Conservation (phyloP, 2,888 invertebrate species). For the Ectemnius lituratus region DNA sequence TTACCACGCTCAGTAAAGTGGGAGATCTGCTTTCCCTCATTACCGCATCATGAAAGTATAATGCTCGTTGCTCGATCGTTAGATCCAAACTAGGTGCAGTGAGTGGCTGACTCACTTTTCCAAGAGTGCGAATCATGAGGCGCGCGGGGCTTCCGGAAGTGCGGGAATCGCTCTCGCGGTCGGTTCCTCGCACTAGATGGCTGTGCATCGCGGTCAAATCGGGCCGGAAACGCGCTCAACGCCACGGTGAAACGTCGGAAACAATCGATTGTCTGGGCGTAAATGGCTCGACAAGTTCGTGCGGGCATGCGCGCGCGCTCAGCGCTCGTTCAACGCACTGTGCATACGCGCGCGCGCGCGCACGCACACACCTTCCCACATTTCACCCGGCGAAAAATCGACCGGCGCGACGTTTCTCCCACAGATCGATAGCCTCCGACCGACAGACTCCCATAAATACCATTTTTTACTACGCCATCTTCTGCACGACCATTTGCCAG, state of each 20-base stretch:
- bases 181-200: conserved; percentile 32
- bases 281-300: conserved; percentile 50
- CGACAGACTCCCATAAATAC: background rate
- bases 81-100: conserved; percentile 13
- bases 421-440: background rate
- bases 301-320: conserved; percentile 43
- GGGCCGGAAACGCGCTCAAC: conserved; percentile 57
- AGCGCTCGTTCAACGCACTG: too few species aligned
- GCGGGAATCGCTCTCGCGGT: conserved; percentile 33
- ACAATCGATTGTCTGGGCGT: conserved; percentile 56
- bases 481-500: too few species aligned
- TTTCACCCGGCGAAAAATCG: conserved; percentile 2
- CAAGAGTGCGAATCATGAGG: conserved; percentile 19
- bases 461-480: conserved; percentile 4
- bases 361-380: background rate
- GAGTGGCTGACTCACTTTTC: conserved; percentile 4
- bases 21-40: conserved; percentile 55
- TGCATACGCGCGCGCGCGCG: conserved; percentile 12
- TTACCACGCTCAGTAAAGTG: conserved; percentile 32
- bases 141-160: background rate
- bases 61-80: conserved; percentile 40
- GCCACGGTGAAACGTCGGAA: conserved; percentile 60
- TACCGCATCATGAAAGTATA: conserved; percentile 52
- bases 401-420: background rate
- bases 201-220: conserved; percentile 39